Evolutionary conservation across 2,888 invertebrate genomes (phyloP), one percentile per base, ranked within the genome.

Genomic region (Perizoma flavofasciatum): DNA sequence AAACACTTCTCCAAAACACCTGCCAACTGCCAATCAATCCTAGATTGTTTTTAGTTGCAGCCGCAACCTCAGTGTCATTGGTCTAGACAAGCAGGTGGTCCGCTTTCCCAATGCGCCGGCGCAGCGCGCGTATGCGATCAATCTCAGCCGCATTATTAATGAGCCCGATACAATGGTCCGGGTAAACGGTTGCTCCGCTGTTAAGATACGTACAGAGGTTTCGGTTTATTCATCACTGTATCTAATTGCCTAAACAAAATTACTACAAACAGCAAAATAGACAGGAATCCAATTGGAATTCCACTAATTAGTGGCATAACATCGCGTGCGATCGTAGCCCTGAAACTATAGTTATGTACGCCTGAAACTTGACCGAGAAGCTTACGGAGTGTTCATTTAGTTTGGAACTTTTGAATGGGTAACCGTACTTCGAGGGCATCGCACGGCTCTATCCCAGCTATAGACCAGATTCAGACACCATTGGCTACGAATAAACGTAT

Each of bases 91-190:
- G 61, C 67, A 69, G 67, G 69, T 69, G 65, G 63, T 66, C 59
- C 53, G 62, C 69, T 69, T 69, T 67, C 69, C 67, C 69, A 67
- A 69, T 65, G 49, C 55, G 57, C 59, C 50, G 61, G 59, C 61
- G 64, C 65, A 63, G 54, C 55, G 61, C 63, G 50, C 59, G 49
- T 56, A 59, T 50, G 54, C 56, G 45, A 65, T 65, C 61, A 65
- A 67, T 65, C 65, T 59, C 49, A 46, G 55, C 60, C 41, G 59
- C 50, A 57, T 61, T 61, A 67, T 59, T 65, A 65, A 65, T 64
- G 59, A 51, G 49, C 50, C 11, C 49, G 40, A 57, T 63, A 64
- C 60, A 62, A 62, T 55, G 45, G 59, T 22, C 53, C 45, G 32
- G 54, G 51, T 62, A 55, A 62, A 55, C 58, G 54, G 58, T 49